Conservation (phyloP, 2,797 vertebrate species). For the Allobates femoralis region DNA sequence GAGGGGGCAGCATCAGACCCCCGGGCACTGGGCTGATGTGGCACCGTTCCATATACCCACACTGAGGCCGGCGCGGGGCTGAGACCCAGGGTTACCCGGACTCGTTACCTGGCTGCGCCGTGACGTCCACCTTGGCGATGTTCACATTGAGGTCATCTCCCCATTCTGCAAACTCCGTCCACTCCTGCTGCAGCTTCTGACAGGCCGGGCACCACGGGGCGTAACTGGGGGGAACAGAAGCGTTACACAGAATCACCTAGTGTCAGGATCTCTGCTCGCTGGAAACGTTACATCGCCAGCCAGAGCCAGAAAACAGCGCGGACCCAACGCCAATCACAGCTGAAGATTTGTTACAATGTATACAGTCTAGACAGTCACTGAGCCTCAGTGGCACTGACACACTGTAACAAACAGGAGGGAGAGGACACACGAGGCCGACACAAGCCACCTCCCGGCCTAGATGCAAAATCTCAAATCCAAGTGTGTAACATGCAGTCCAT, state of each 20-base stretch:
- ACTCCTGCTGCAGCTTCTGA: slow-evolving; percentile 90
- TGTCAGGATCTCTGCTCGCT: background rate
- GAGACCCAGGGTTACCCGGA: too few relatives aligned
- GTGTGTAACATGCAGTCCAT: background rate
- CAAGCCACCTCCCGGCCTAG: background rate
- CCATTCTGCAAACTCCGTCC: slow-evolving; percentile 94
- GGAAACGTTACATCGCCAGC: background rate
- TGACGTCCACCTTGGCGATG: slow-evolving; percentile 95
- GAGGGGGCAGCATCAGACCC: too few relatives aligned
- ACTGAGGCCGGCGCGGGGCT: too few relatives aligned
- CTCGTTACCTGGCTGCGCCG: slow-evolving; percentile 89
- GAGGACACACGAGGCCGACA: too few relatives aligned
- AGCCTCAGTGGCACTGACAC: too few relatives aligned
- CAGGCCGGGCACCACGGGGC: slow-evolving; percentile 97
- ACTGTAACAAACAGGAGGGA: too few relatives aligned
- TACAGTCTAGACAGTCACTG: too few relatives aligned
- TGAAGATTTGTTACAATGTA: too few relatives aligned
- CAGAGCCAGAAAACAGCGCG: background rate
- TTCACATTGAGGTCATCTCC: slow-evolving; percentile 92
- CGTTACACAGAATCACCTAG: background rate
- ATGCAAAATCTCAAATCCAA: background rate
- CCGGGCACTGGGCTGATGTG: too few relatives aligned
- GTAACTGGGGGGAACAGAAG: slow-evolving; percentile 76
- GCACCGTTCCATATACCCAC: too few relatives aligned
- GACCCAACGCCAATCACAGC: too few relatives aligned